Evolutionary conservation across 2,113 vertebrate genomes (phyloP).

Genomic region (Salminus brasiliensis): DNA sequence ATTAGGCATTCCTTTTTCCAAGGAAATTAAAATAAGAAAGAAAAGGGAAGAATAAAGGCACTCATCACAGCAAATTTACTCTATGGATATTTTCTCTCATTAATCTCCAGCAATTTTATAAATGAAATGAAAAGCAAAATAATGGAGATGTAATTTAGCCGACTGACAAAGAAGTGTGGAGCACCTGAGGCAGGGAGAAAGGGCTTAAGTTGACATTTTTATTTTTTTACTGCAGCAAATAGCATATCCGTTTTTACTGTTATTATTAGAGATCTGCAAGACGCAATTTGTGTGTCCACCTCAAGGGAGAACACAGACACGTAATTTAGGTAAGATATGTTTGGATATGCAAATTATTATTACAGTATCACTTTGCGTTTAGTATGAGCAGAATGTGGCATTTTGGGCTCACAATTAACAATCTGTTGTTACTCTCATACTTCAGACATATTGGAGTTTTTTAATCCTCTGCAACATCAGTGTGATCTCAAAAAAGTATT

Average conservation of each 20-base stretch:
- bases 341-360: no score
- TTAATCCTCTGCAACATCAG: no score
- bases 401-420: no score
- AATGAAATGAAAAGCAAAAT: conserved; percentile 68
- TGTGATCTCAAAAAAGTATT: no score
- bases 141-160: conserved; percentile 68
- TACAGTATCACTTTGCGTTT: no score
- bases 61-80: conserved; percentile 59
- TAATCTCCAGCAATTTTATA: conserved; percentile 68
- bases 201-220: background rate
- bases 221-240: background rate
- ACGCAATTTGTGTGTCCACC: no score
- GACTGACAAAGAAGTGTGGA: conserved; percentile 61
- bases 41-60: background rate
- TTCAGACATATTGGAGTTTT: no score
- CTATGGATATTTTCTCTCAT: conserved; percentile 61
- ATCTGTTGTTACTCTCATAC: no score
- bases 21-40: background rate
- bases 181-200: conserved; percentile 52
- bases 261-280: no score
- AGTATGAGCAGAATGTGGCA: no score
- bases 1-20: conserved; percentile 53
- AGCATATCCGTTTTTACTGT: background rate
- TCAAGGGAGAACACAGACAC: no score
- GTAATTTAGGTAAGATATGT: no score